Evolutionary conservation across 2,113 vertebrate genomes (phyloP), one percentile per base, ranked within the genome.

Genomic region (Ascaphus truei): DNA sequence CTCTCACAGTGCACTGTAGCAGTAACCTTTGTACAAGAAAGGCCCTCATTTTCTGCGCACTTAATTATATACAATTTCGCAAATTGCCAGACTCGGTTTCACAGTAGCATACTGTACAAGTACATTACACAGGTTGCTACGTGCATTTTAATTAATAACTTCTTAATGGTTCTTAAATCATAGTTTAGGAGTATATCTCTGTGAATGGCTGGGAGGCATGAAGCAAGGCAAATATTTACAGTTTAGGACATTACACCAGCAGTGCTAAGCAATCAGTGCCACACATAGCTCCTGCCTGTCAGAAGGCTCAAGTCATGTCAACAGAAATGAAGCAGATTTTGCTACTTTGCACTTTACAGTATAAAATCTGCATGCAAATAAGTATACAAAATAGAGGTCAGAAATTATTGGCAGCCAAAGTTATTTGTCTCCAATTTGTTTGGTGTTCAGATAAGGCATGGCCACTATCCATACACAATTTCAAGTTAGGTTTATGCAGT

Each of bases 141-240:
- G 56, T 71, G 67, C 52, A 61, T 71, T 71, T 60, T 47, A 71
- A 61, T 71, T 71, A 71, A 71, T 71, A 71, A 58, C 56, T 61
- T 51, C 45, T 71, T 68, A 71, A 61, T 71, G 67, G 57, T 52
- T 71, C 41, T 61, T 71, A 60, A 71, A 71, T 61, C 67, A 61
- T 48, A 61, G 43, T 61, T 52, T 52, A 71, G 56, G 23, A 61
- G 45, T 16, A 41, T 71, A 50, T 71, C 23, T 41, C 47, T 61
- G 66, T 52, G 51, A 58, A 60, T 61, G 67, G 45, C 57, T 50
- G 27, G 61, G 31, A 71, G 67, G 45, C 52, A 61, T 45, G 50
- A 50, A 50, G 43, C 34, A 71, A 51, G 31, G 47, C 67, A 71
- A 71, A 71, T 52, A 71, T 71, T 71, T 71, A 71, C 67, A 52